Base-by-base conservation (phyloP, 92 coral and sea anemone genomes). In the Porites divaricata region DNA sequence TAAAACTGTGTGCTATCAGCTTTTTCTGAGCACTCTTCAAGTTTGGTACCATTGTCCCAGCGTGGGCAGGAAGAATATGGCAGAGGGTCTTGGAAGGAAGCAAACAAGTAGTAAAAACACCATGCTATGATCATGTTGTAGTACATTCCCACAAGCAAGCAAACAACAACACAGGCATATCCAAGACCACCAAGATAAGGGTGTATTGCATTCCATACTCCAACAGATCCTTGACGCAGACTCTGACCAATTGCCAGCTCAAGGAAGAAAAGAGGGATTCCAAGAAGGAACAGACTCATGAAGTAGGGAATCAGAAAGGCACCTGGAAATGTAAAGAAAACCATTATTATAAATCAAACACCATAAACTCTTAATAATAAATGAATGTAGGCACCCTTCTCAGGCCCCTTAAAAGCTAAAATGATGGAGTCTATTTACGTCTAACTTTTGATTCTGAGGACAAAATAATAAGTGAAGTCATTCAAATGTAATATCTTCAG, bases 121-220 rank as follows among this genome's bases (percentile, higher is more conserved):
- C 98, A 95, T 1, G 97, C 93, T n/a, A 95, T 95, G 68, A 95
- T 91, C 98, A 95, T 95, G 90, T 95, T 95, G 91, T 95, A 95
- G 85, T 95, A 95, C 62, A 95, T 91, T 69, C 95, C 93, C 48
- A 95, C 98, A 19, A 95, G 81, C 65, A 93, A 85, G 26, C 98
- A 95, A 48, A 95, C 98, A 0, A 93, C 83, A 56, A 95, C 90
- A 12, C 94, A 91, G 66, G 95, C 95, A 75, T 88, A 93, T 13
- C 98, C 98, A 50, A 95, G 88, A 22, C 98, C 98, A 8, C 98
- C 98, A 74, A 95, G 95, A 83, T 89, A 95, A 16, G 98, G 98
- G 26, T 93, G 91, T 54, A 95, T 95, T 56, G 93, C 93, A 83
- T 95, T 95, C 98, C 98, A 95, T 77, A 94, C 97, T 79, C 98